Evolutionary conservation across 1,140 invertebrate genomes (phyloP).

Genomic region (Tetramorium simillimum): DNA sequence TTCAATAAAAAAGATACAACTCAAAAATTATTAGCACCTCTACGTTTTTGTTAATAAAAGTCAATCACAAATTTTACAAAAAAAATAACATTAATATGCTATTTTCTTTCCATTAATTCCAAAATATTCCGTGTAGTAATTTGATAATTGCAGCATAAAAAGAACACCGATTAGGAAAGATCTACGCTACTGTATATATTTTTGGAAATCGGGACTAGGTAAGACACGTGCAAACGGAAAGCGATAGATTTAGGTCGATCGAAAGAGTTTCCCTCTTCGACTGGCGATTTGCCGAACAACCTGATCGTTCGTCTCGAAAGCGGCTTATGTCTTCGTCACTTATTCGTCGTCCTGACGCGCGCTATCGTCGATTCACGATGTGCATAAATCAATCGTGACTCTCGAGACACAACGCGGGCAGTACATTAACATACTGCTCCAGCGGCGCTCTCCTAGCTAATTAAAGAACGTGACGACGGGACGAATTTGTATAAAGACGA

Average conservation of each 20-base stretch:
- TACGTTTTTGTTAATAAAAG: background rate
- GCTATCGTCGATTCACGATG: slow-evolving; percentile 57
- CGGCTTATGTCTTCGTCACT: slow-evolving; percentile 60
- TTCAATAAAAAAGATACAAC: background rate
- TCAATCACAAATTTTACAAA: background rate
- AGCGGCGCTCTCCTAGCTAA: slow-evolving; percentile 15
- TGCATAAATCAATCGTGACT: slow-evolving; percentile 58
- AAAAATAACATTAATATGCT: background rate
- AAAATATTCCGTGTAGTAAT: background rate
- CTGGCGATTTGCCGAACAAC: slow-evolving; percentile 61
- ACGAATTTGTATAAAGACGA: slow-evolving; percentile 4
- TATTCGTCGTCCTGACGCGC: slow-evolving; percentile 46
- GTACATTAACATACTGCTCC: slow-evolving; percentile 36
- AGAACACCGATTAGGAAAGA: background rate
- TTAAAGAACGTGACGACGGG: slow-evolving; percentile 34
- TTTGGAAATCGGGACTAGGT: slow-evolving; percentile 39
- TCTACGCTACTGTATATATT: background rate
- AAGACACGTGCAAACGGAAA: slow-evolving; percentile 66
- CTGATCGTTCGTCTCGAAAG: slow-evolving; percentile 66
- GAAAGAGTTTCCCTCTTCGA: slow-evolving; percentile 70
- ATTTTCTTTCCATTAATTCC: background rate
- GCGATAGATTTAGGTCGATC: slow-evolving; percentile 69
- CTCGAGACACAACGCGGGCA: slow-evolving; percentile 42
- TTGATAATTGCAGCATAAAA: background rate
- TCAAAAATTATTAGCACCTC: background rate